Percentiles rank a stretch among this genome's conserved stretches.
phyloP scores from a whole-genome alignment of 2,113 vertebrate species.

The Centropus unirufus region DNA sequence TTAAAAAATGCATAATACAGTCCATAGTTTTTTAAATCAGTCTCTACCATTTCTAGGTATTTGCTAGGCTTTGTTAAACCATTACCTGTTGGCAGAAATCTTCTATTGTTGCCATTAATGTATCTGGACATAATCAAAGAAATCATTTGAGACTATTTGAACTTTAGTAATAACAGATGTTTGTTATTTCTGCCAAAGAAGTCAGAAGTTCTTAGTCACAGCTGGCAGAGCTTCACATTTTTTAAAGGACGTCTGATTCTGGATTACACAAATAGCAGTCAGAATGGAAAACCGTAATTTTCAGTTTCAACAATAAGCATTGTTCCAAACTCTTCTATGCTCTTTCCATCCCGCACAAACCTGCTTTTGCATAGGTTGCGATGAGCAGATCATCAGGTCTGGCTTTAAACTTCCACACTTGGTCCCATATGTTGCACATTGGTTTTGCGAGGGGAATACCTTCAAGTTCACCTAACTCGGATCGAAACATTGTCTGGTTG shows the following conservation, averaged over 20 bases:
- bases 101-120: not conserved
- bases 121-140: not conserved
- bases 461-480: slow-evolving; percentile 15
- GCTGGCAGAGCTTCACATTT: not conserved
- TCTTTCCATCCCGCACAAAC: slow-evolving; percentile 36
- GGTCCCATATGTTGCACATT: not conserved
- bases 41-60: not conserved
- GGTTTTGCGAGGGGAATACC: slow-evolving; percentile 23
- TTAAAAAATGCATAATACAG: not conserved
- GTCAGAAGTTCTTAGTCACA: not conserved
- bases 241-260: not conserved
- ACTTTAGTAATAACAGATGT: not conserved
- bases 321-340: not conserved
- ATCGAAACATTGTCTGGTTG: rapidly evolving
- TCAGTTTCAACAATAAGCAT: not conserved
- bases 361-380: slow-evolving; percentile 74
- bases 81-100: not conserved
- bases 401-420: slow-evolving; percentile 74
- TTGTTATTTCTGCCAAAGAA: not conserved
- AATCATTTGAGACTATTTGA: not conserved
- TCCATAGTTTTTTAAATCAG: not conserved
- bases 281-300: not conserved
- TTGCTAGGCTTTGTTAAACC: not conserved
- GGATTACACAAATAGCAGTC: not conserved
- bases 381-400: slow-evolving; percentile 75